Evolutionary conservation across 2,888 invertebrate genomes (phyloP).

Genomic region (Salpingus planirostris): DNA sequence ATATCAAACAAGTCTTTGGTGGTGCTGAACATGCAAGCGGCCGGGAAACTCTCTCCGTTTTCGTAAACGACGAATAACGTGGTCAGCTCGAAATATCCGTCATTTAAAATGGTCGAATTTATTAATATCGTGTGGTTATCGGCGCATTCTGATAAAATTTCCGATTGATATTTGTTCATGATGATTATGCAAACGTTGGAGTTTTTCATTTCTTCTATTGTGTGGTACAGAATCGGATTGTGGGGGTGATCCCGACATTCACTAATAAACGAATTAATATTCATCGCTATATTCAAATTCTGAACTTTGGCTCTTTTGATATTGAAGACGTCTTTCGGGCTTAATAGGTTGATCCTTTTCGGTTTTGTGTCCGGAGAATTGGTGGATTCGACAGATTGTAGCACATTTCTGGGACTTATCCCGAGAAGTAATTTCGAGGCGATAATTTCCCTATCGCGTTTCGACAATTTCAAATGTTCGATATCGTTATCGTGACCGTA

Average conservation of each 20-base stretch:
- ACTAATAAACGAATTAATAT: conserved; percentile 5
- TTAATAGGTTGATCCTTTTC: conserved; percentile 10
- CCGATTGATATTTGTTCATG: conserved; percentile 8
- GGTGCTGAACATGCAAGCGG: conserved; percentile 10
- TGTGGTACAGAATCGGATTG: conserved; percentile 8
- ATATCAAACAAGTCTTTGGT: conserved; percentile 1
- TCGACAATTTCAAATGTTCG: conserved; percentile 12
- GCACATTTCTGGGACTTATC: conserved; percentile 1
- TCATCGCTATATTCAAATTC: too few relatives aligned
- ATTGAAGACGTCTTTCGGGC: conserved; percentile 8
- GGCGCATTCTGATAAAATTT: conserved; percentile 4
- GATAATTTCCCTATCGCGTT: conserved; percentile 10
- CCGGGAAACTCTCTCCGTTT: conserved; percentile 8
- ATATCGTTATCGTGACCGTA: conserved; percentile 13
- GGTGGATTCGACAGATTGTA: too few relatives aligned
- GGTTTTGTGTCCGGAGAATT: too few relatives aligned
- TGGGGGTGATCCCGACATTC: conserved; percentile 4
- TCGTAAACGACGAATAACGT: conserved; percentile 9
- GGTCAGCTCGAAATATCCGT: conserved; percentile 10
- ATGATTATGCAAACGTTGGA: conserved; percentile 5
- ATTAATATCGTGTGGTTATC: conserved; percentile 5
- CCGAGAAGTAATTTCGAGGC: conserved; percentile 13
- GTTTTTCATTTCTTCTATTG: conserved; percentile 2
- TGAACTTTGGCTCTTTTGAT: conserved; percentile 8
- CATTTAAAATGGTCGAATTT: conserved; percentile 4